phyloP scores from a whole-genome alignment of 1,140 invertebrate species.

The Ericerus pela region DNA sequence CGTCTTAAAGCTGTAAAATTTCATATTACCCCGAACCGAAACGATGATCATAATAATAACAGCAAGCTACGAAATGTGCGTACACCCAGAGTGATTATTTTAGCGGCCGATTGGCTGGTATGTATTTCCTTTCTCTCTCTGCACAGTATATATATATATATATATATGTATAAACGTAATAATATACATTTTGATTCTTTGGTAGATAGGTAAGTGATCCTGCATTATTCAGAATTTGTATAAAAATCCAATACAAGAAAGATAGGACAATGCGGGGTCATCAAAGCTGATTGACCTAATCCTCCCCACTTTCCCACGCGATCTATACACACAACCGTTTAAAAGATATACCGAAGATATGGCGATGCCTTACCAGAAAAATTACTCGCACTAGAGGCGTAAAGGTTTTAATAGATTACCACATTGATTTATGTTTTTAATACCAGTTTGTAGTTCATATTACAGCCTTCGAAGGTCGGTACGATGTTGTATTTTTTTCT shows the following conservation, averaged over 20 bases:
- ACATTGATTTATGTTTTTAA: slow-evolving; percentile 3
- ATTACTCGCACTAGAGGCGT: slow-evolving; percentile 7
- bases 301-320: slow-evolving; percentile 10
- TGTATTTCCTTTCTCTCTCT: slow-evolving; percentile 4
- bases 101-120: slow-evolving; percentile 2
- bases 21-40: too few relatives aligned
- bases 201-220: slow-evolving; percentile 7
- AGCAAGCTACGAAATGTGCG: slow-evolving; percentile 3
- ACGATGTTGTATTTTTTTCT: too few relatives aligned
- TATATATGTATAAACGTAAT: too few relatives aligned
- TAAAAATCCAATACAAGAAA: neutral
- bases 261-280: slow-evolving; percentile 10
- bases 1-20: too few relatives aligned
- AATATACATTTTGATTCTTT: slow-evolving; percentile 10
- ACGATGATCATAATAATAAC: slow-evolving; percentile 4
- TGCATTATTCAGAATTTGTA: too few relatives aligned
- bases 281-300: slow-evolving; percentile 12
- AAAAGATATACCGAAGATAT: neutral
- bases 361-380: slow-evolving; percentile 10
- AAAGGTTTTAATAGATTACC: slow-evolving; percentile 11
- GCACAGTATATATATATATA: too few relatives aligned
- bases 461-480: slow-evolving; percentile 10
- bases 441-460: slow-evolving; percentile 10
- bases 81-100: slow-evolving; percentile 4
- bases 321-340: slow-evolving; percentile 6